phyloP scores from a whole-genome alignment of 2,888 invertebrate genomes.

The Oasisia sp. region DNA sequence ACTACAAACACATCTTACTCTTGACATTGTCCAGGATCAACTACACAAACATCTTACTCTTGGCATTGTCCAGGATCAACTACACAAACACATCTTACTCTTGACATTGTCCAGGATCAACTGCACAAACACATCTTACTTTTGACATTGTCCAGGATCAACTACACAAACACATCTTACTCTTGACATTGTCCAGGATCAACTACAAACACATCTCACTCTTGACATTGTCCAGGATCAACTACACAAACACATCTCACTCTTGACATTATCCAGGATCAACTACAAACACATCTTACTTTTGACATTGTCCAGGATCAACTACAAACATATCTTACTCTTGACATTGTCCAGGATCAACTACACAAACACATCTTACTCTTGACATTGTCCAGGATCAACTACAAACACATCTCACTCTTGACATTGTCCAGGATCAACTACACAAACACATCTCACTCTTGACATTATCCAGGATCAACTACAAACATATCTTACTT shows the following conservation, averaged over 20 bases:
- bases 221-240: neutral
- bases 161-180: too few relatives aligned
- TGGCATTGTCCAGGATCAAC: too few relatives aligned
- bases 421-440: neutral
- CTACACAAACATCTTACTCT: too few relatives aligned
- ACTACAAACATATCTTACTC: neutral
- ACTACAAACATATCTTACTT: neutral
- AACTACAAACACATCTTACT: constrained; percentile 77
- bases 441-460: neutral
- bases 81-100: too few relatives aligned
- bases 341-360: neutral
- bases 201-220: neutral
- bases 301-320: constrained; percentile 85
- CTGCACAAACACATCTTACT: too few relatives aligned
- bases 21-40: too few relatives aligned
- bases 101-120: too few relatives aligned
- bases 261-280: neutral
- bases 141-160: too few relatives aligned
- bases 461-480: neutral
- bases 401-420: constrained; percentile 4
- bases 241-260: constrained; percentile 4
- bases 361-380: neutral
- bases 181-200: too few relatives aligned
- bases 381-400: neutral
- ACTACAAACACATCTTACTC: too few relatives aligned